Base-by-base conservation (phyloP, 1,140 invertebrate genomes). In the Manduca sexta region DNA sequence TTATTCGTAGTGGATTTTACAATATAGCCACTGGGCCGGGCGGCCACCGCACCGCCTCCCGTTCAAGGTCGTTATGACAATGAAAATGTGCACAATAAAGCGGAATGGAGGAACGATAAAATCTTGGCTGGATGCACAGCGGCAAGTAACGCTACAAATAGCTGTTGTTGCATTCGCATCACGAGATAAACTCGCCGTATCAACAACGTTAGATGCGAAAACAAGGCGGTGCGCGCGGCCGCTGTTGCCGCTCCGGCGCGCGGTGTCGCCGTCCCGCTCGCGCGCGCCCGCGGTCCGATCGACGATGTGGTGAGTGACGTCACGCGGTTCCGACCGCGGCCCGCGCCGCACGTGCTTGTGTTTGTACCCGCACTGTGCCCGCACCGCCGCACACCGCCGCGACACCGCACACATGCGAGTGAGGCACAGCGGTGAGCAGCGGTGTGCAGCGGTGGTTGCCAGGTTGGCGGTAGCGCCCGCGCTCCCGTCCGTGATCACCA, bases 301-400 rank as follows among this genome's bases (percentile, higher is more conserved):
- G 0, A 26, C 21, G n/a, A n/a, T 8, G 21, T 26, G 21, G 21
- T 64, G 68, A 55, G 74, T 81, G 77, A 83, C 80, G 83, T 80
- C 75, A 81, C 60, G 35, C 59, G 52, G 40, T n/a, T 45, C 65
- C 58, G 43, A 45, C 58, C 65, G 64, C 60, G 53, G n/a, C n/a
- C n/a, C n/a, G n/a, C n/a, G n/a, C n/a, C 76, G 78, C 81, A 84
- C 81, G 81, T 84, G 81, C 75, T 75, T 74, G 78, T 84, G 78
- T 84, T 84, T 82, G 76, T 81, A 72, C 70, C 21, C 76, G 69
- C 68, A 68, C n/a, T n/a, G n/a, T n/a, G n/a, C n/a, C n/a, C n/a
- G n/a, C n/a, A n/a, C n/a, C n/a, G n/a, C n/a, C n/a, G n/a, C n/a
- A n/a, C n/a, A n/a, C 58, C 69, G 61, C 53, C 49, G 46, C 63